Evolutionary conservation across 2,113 vertebrate genomes (phyloP).

Genomic region (Heloderma charlesbogerti): DNA sequence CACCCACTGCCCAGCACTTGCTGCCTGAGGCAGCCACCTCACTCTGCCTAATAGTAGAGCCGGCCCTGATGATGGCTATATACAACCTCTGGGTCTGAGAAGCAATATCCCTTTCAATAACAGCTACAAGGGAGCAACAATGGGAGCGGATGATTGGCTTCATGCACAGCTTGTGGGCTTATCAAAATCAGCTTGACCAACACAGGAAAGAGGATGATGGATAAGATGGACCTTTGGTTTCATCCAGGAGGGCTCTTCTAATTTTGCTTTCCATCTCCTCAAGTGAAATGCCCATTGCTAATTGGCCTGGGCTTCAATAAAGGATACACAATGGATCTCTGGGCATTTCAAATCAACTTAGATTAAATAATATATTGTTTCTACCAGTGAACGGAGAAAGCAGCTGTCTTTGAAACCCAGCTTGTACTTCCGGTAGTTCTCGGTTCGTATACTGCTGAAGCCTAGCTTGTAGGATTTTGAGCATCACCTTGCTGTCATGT

Average conservation of each 20-base stretch:
- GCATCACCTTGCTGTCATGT: too few relatives aligned
- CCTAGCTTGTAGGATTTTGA: too few relatives aligned
- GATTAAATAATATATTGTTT: neutral
- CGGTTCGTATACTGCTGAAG: too few relatives aligned
- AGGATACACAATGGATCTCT: neutral
- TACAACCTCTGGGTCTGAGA: neutral
- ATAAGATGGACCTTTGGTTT: neutral
- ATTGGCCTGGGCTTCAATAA: neutral
- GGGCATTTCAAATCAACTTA: neutral
- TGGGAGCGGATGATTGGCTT: neutral
- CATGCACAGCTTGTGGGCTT: too few relatives aligned
- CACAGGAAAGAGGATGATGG: neutral
- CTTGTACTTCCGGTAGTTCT: too few relatives aligned
- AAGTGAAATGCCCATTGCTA: slow-evolving; percentile 6
- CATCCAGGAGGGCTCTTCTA: neutral
- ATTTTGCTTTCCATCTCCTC: neutral
- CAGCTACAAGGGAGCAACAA: neutral
- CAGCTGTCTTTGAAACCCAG: too few relatives aligned
- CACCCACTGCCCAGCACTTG: too few relatives aligned
- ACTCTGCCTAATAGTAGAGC: too few relatives aligned
- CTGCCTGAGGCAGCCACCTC: too few relatives aligned
- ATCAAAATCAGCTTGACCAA: neutral
- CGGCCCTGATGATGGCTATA: neutral
- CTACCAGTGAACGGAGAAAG: neutral
- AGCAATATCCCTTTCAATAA: too few relatives aligned